Percentiles rank a stretch among this genome's conserved stretches.
These are phyloP conservation scores for Coregonus ussuriensis DNA, from an alignment of 2,797 vertebrate species.

Conservation along the genomic window DNA sequence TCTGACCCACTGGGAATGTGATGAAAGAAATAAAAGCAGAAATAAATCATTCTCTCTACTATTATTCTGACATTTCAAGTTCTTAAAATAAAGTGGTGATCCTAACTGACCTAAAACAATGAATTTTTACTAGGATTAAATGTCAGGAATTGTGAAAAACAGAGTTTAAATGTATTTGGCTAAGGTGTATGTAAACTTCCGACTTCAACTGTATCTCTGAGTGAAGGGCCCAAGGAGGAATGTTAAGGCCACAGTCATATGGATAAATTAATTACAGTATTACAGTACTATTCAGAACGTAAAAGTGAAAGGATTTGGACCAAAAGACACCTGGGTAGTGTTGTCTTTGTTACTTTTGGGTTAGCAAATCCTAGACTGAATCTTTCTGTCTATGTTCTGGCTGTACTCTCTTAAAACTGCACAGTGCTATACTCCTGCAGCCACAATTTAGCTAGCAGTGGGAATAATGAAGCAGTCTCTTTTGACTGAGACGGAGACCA, in stretches of 20 bases:
- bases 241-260: constrained; percentile 31
- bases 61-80: too few species aligned
- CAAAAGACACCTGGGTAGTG: constrained; percentile 16
- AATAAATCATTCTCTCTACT: too few species aligned
- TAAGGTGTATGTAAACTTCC: too few species aligned
- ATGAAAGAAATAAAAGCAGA: too few species aligned
- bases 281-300: constrained; percentile 60
- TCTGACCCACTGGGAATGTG: too few species aligned
- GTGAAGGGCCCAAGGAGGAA: neutral
- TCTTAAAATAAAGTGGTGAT: too few species aligned
- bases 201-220: neutral
- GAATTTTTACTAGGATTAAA: too few species aligned
- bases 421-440: constrained; percentile 16
- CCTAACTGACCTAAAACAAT: too few species aligned
- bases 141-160: too few species aligned
- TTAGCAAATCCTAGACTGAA: neutral
- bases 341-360: constrained; percentile 20
- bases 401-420: constrained; percentile 5
- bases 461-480: constrained; percentile 41
- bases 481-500: constrained; percentile 19
- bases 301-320: constrained; percentile 30
- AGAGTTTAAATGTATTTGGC: too few species aligned
- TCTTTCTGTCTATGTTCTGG: neutral
- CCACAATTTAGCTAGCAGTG: constrained; percentile 32
- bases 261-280: constrained; percentile 62